phyloP scores from a whole-genome alignment of 2,797 vertebrate species.

The Molothrus aeneus region DNA sequence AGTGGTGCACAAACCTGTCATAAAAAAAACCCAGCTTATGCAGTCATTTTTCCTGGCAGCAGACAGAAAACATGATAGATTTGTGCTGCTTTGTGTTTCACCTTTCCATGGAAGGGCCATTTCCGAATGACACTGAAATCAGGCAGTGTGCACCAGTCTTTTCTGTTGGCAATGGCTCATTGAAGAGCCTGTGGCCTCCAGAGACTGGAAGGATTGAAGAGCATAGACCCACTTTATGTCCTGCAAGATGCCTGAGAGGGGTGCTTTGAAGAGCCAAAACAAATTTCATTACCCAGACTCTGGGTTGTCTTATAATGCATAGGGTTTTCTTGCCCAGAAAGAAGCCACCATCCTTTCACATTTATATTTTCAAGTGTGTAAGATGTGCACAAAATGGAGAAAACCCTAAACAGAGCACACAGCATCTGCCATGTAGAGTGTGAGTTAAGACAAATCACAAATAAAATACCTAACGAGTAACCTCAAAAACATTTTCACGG shows the following conservation, averaged over 20 bases:
- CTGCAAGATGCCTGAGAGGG: neutral
- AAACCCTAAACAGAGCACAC: neutral
- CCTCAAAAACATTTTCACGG: neutral
- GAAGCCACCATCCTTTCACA: accelerated
- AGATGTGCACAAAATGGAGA: neutral
- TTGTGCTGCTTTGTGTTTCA: neutral
- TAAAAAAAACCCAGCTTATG: neutral
- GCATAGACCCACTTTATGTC: neutral
- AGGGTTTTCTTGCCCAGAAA: neutral
- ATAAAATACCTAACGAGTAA: neutral
- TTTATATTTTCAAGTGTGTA: neutral
- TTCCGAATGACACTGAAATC: accelerated
- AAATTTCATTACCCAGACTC: neutral
- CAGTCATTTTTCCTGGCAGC: neutral
- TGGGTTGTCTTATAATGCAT: neutral
- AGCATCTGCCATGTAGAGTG: neutral
- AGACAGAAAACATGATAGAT: neutral
- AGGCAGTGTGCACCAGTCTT: neutral
- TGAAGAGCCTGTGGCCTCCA: neutral
- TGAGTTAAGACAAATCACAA: conserved; percentile 2
- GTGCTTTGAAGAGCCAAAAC: neutral
- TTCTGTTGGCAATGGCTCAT: accelerated
- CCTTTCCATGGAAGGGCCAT: neutral
- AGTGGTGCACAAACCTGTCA: neutral
- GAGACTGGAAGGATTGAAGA: neutral